Conservation (phyloP, 2,888 invertebrate genomes). For the Aleiodes alternator region DNA sequence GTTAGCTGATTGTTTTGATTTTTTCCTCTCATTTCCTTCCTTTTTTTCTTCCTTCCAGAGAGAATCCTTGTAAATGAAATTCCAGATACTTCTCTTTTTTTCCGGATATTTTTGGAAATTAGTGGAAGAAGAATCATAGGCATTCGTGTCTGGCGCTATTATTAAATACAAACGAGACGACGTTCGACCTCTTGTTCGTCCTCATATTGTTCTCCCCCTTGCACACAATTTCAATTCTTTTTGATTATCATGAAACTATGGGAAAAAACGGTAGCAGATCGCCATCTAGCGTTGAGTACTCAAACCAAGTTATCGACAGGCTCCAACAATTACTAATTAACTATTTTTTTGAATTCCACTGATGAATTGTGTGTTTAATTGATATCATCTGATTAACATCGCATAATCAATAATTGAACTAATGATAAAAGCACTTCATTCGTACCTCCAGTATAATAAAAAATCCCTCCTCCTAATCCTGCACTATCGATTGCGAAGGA, state of each 20-base stretch:
- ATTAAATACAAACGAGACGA: constrained; percentile 2
- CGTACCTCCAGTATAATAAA: background rate
- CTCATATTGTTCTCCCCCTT: background rate
- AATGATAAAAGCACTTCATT: background rate
- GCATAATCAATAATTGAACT: background rate
- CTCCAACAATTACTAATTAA: background rate
- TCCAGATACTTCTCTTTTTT: constrained; percentile 14
- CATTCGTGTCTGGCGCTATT: constrained; percentile 27
- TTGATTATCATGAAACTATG: background rate
- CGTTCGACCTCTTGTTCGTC: constrained; percentile 10
- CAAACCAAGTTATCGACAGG: background rate
- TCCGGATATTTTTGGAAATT: constrained; percentile 8
- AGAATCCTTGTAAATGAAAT: constrained; percentile 15
- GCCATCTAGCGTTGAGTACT: background rate
- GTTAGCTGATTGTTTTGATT: background rate
- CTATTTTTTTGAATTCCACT: background rate
- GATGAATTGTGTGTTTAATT: background rate
- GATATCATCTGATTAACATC: background rate
- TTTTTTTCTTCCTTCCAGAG: background rate
- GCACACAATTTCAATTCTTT: background rate
- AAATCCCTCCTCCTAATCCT: background rate
- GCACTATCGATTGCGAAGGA: background rate
- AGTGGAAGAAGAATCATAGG: constrained; percentile 1
- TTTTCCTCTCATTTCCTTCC: background rate
- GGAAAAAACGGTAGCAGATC: background rate